phyloP scores from a whole-genome alignment of 1,140 invertebrate genomes.

The Oreohelix idahoensis region DNA sequence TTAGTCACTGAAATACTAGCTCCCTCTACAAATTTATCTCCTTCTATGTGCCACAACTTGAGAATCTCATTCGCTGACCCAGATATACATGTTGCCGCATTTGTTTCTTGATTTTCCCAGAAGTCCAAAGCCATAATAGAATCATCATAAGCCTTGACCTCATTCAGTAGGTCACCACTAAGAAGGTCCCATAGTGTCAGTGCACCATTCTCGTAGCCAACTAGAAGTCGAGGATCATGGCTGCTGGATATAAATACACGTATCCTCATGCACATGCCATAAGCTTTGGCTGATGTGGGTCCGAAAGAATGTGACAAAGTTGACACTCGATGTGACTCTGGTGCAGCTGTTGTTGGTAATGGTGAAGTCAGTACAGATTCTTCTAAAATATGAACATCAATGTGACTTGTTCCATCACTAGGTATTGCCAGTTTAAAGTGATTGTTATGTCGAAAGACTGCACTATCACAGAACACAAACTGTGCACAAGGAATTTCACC shows the following conservation, averaged over 20 bases:
- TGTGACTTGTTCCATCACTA: not conserved
- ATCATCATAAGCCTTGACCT: slow-evolving; percentile 45
- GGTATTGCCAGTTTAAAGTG: slow-evolving; percentile 41
- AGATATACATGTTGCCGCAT: slow-evolving; percentile 46
- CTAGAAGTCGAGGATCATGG: slow-evolving; percentile 42
- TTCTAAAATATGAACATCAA: slow-evolving; percentile 4
- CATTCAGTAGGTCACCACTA: slow-evolving; percentile 38
- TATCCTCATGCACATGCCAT: slow-evolving; percentile 58
- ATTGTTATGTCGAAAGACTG: slow-evolving; percentile 32
- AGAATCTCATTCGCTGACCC: slow-evolving; percentile 53
- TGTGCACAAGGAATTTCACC: slow-evolving; percentile 17
- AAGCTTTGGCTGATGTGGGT: slow-evolving; percentile 34
- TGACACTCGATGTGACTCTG: not conserved
- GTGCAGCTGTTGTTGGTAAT: not conserved
- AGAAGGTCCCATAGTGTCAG: slow-evolving; percentile 60
- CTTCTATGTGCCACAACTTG: slow-evolving; percentile 39
- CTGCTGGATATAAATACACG: slow-evolving; percentile 3
- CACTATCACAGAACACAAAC: slow-evolving; percentile 43
- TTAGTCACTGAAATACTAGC: slow-evolving; percentile 47
- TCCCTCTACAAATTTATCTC: slow-evolving; percentile 36
- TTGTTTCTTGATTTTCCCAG: not conserved
- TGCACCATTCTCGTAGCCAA: slow-evolving; percentile 63
- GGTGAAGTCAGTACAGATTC: not conserved
- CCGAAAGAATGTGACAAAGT: slow-evolving; percentile 15
- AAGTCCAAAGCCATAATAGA: slow-evolving; percentile 59